Base-by-base conservation (phyloP, 2,888 invertebrate species). In the Desoria tigrina region DNA sequence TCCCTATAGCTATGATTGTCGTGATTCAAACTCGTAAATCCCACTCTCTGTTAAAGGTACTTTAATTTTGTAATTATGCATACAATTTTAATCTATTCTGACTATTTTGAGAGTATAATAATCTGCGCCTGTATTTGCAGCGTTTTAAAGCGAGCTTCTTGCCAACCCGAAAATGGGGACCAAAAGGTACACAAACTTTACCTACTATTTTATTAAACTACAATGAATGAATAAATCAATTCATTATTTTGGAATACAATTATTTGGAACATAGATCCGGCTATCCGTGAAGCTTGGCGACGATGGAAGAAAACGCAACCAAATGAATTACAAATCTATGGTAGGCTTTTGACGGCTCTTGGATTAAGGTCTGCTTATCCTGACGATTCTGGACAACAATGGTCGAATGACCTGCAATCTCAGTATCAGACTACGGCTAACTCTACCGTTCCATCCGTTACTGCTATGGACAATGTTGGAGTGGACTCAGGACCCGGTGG, bases 141-240 rank as follows among this genome's bases (percentile, higher is more conserved):
- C 37, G 24, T 21, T 23, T 57, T 37, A 37, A 23, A 9, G 39
- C 56, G 26, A 57, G 56, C 37, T 57, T 57, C 23, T 14, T 16
- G 23, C 56, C 56, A 28, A 57, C 56, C 21, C 37, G 56, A 24
- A 57, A 42, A 39, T 57, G 42, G 39, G 56, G 56, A 6, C 56
- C 56, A 9, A 57, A 57, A 57, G 55, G 55, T 55, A n/a, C n/a
- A n/a, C 23, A 9, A n/a, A n/a, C n/a, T n/a, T n/a, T n/a, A n/a
- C n/a, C n/a, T n/a, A n/a, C n/a, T n/a, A n/a, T n/a, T n/a, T n/a
- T 39, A 16, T 39, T 16, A 11, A 16, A 39, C 9, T 39, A 16
- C 9, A 39, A 39, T 9, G 9, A 16, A 39, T 39, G 9, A 39
- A 39, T 9, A 39, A 39, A 39, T 39, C 9, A 39, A 39, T 9